Evolutionary conservation across 1,140 invertebrate species (phyloP), one percentile per base, ranked within the genome.

Genomic region (Platorchestia sp.): DNA sequence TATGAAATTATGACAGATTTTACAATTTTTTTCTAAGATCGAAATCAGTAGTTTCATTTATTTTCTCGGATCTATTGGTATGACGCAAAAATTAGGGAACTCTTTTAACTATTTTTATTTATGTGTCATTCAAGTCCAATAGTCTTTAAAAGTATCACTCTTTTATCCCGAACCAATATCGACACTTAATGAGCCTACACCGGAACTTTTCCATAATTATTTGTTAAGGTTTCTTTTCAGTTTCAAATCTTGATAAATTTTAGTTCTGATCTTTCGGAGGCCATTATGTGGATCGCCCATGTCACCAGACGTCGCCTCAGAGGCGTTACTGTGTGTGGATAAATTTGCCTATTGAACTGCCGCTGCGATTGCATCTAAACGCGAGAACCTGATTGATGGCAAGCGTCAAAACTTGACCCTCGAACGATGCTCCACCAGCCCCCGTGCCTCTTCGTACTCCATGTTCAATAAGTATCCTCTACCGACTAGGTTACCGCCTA

Each of bases 271-370:
- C 59, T 75, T 36, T 75, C 59, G 27, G 59, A 75, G 14, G 59
- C 59, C 27, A 75, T 75, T 75, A 75, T 75, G 14, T 75, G 59
- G 59, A 75, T 75, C 59, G 7, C 36, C 59, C 59, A 75, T 75
- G 59, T 75, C 59, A 75, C 59, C 59, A 75, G 59, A 75, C 59
- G 27, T 75, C 59, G 27, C 27, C 27, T 14, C 59, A 75, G 59
- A 75, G 59, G 59, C 87, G 41, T 89, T 89, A 89, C 87, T 44
- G 43, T 89, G n/a, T 89, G 43, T 42, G 43, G 45, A 93, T 93
- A 93, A 93, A 93, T 93, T 93, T 45, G 40, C 43, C 91, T 93
- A 93, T 93, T 93, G 91, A 93, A 93, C 91, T 45, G 45, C 43
- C 45, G 91, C 22, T 45, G 45, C 91, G 91, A 93, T 93, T 45